Evolutionary conservation across 2,888 invertebrate genomes (phyloP), one percentile per base, ranked within the genome.

Genomic region (Hipparchia semele): DNA sequence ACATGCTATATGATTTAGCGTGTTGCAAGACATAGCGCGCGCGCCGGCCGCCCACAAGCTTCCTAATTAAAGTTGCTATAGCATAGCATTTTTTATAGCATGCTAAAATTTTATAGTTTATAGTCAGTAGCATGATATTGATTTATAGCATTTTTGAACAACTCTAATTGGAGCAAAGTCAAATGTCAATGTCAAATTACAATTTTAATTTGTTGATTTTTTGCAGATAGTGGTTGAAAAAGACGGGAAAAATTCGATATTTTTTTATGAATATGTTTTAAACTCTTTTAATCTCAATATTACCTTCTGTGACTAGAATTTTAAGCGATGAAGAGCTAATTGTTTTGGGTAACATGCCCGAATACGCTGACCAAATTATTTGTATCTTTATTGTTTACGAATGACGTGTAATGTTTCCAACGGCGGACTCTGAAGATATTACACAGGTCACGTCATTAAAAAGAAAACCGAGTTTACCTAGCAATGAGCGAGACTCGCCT

Each of bases 321-420:
- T 73, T 70, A 76, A 64, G 76, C 79, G 75, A 78, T 73, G 73
- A 65, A 75, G 73, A 75, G 72, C 76, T 78, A 75, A 79, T 76
- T 77, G 70, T 64, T 75, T 76, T 65, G 61, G 61, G 77, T 86
- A 87, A 81, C 80, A 90, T 90, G 90, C 82, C 80, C 82, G 81
- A 80, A 76, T 82, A 81, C 76, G 81, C 79, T 78, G 83, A 81
- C 80, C 79, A 13, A 78, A 79, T 80, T 82, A 78, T 83, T 83
- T 75, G 71, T 71, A 78, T 83, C 79, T 86, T 73, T 76, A 71
- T 65, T 89, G 86, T 90, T 91, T 87, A 86, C 89, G 89, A 88
- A 91, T 94, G 94, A 94, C 94, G 94, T 94, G 94, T 94, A 93
- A 94, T 94, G 94, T 92, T 94, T 92, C 88, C 90, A 90, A 90